These are phyloP conservation scores for Nephrocerus scutellatus DNA, from an alignment of 2,888 invertebrate species.

Conservation along the genomic window DNA sequence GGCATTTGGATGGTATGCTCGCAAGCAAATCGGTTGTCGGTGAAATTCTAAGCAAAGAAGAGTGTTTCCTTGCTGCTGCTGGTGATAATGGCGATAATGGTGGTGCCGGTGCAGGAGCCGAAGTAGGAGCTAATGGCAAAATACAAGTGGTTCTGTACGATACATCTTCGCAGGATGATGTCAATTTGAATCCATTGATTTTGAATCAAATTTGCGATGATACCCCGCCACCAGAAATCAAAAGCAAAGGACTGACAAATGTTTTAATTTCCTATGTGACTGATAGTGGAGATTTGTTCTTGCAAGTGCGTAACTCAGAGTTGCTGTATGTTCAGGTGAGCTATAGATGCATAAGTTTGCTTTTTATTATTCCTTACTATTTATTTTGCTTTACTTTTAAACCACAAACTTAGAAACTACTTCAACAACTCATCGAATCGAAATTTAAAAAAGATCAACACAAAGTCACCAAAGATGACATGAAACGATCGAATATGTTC, in stretches of 20 bases:
- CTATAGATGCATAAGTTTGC: neutral
- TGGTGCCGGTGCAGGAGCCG: slow-evolving; percentile 20
- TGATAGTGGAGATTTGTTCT: slow-evolving; percentile 41
- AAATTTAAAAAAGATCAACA: slow-evolving; percentile 40
- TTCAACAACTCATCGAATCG: slow-evolving; percentile 35
- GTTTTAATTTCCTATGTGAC: slow-evolving; percentile 40
- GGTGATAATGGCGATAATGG: slow-evolving; percentile 14
- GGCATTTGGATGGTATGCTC: slow-evolving; percentile 45
- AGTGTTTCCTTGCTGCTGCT: slow-evolving; percentile 29
- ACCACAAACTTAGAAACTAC: slow-evolving; percentile 26
- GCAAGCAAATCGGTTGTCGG: slow-evolving; percentile 55
- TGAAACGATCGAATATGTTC: slow-evolving; percentile 47
- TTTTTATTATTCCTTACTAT: neutral
- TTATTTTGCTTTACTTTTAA: neutral
- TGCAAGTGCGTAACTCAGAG: slow-evolving; percentile 38
- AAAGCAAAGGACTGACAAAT: slow-evolving; percentile 35
- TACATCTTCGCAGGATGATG: slow-evolving; percentile 57
- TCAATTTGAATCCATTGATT: slow-evolving; percentile 58
- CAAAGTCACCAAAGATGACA: slow-evolving; percentile 32
- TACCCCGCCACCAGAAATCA: slow-evolving; percentile 39
- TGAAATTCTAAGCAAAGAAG: slow-evolving; percentile 47
- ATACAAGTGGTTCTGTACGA: slow-evolving; percentile 59
- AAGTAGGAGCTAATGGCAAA: slow-evolving; percentile 29
- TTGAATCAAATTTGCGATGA: slow-evolving; percentile 50
- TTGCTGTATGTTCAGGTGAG: slow-evolving; percentile 39